phyloP scores from a whole-genome alignment of 1,140 invertebrate genomes.

The Armadillidium nasatum region DNA sequence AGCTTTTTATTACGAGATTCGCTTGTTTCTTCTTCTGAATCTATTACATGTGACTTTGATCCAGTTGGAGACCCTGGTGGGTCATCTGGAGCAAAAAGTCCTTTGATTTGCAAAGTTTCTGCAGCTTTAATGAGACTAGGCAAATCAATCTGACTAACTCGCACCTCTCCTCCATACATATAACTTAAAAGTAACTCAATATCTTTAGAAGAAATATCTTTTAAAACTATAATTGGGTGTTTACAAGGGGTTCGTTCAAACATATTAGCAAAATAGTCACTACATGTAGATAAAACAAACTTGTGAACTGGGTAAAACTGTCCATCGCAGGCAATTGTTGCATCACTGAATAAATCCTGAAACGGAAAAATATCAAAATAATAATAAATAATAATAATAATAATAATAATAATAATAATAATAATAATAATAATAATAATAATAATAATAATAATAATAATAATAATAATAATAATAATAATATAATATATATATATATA shows the following conservation, averaged over 20 bases:
- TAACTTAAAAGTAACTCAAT: slow-evolving; percentile 24
- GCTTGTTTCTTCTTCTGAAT: too few relatives aligned
- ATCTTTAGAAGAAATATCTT: slow-evolving; percentile 22
- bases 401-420: too few relatives aligned
- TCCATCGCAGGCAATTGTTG: slow-evolving; percentile 27
- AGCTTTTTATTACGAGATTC: too few relatives aligned
- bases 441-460: too few relatives aligned
- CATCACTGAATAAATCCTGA: slow-evolving; percentile 26
- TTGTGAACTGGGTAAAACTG: slow-evolving; percentile 29
- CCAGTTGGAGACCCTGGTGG: neutral
- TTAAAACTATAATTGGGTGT: slow-evolving; percentile 24
- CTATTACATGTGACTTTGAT: too few relatives aligned
- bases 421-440: too few relatives aligned
- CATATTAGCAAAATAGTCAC: slow-evolving; percentile 27
- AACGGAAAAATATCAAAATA: neutral
- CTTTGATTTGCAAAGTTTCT: slow-evolving; percentile 29
- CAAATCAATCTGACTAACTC: slow-evolving; percentile 21
- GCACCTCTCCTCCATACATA: slow-evolving; percentile 28
- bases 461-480: too few relatives aligned
- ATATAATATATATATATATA: too few relatives aligned
- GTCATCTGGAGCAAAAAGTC: slow-evolving; percentile 29
- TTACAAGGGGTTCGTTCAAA: slow-evolving; percentile 26
- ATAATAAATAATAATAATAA: too few relatives aligned
- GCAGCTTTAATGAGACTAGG: slow-evolving; percentile 27
- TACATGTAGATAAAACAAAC: slow-evolving; percentile 28